Evolutionary conservation across 2,113 vertebrate genomes (phyloP).

Genomic region (Syngnathus typhle): DNA sequence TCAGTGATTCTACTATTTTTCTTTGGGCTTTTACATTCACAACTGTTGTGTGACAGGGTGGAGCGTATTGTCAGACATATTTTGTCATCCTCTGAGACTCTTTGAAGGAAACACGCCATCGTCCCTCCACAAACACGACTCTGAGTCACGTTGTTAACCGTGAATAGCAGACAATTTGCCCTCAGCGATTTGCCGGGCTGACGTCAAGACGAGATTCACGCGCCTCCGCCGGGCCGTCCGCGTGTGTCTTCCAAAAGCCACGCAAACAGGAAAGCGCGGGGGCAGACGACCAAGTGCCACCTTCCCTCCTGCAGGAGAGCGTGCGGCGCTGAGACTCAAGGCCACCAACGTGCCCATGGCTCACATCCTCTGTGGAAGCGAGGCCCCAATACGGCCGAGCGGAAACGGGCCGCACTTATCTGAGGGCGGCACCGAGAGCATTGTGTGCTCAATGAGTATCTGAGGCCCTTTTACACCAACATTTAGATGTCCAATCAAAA

Average conservation of each 20-base stretch:
- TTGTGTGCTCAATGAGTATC: constrained; percentile 45
- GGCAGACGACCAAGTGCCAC: constrained; percentile 32
- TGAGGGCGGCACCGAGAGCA: constrained; percentile 36
- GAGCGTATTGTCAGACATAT: background rate
- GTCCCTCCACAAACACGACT: constrained; percentile 31
- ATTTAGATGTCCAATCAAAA: background rate
- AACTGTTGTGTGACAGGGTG: constrained; percentile 4
- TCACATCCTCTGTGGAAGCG: constrained; percentile 70
- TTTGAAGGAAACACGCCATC: constrained; percentile 31
- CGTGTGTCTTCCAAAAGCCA: constrained; percentile 51
- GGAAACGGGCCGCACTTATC: constrained; percentile 54
- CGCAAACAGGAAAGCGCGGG: constrained; percentile 62
- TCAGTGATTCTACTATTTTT: constrained; percentile 1
- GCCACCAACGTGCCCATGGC: constrained; percentile 63
- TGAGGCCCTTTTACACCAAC: background rate
- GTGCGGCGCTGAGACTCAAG: constrained; percentile 65
- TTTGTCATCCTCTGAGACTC: constrained; percentile 21
- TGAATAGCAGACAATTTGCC: constrained; percentile 32
- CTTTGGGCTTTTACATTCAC: background rate
- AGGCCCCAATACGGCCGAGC: constrained; percentile 44
- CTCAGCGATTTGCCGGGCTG: constrained; percentile 40
- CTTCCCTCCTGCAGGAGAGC: constrained; percentile 43
- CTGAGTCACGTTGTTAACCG: constrained; percentile 36
- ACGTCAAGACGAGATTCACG: constrained; percentile 64
- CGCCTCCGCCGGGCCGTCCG: constrained; percentile 39